phyloP scores from a whole-genome alignment of 2,113 vertebrate genomes.

The Aspiorhynchus laticeps region DNA sequence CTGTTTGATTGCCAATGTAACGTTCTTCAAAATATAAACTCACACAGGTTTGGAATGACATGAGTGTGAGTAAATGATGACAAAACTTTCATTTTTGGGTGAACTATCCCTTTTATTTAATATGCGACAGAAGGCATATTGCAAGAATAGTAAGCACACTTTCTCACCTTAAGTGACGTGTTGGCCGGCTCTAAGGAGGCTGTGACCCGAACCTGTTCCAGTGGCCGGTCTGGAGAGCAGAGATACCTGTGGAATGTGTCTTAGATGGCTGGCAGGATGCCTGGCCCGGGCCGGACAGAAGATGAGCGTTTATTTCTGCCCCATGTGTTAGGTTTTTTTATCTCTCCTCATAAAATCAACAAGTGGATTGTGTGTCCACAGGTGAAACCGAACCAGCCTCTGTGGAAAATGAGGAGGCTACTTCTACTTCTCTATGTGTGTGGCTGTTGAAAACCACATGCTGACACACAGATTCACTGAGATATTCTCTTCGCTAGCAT shows the following conservation, averaged over 20 bases:
- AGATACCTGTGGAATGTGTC: constrained; percentile 26
- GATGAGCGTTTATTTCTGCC: constrained; percentile 47
- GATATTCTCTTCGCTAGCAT: background rate
- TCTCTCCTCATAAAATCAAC: constrained; percentile 70
- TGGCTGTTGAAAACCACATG: constrained; percentile 14
- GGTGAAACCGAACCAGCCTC: constrained; percentile 73
- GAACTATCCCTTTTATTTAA: background rate
- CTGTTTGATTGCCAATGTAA: too few relatives aligned
- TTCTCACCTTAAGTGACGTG: constrained; percentile 22
- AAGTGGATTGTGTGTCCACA: constrained; percentile 71
- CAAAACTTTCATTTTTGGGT: background rate
- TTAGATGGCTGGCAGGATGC: background rate
- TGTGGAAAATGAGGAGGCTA: constrained; percentile 50
- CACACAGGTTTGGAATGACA: background rate
- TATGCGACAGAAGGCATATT: background rate
- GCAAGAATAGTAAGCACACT: background rate
- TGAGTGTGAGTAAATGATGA: background rate
- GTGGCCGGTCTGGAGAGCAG: constrained; percentile 6
- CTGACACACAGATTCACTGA: constrained; percentile 12
- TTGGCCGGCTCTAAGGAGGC: background rate
- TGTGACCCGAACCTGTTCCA: constrained; percentile 24
- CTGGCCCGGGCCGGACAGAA: background rate
- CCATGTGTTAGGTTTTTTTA: constrained; percentile 31
- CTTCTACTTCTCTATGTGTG: constrained; percentile 48
- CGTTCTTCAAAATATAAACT: background rate